Conservation (phyloP, 2,113 vertebrate species). For the Bubo bubo region DNA sequence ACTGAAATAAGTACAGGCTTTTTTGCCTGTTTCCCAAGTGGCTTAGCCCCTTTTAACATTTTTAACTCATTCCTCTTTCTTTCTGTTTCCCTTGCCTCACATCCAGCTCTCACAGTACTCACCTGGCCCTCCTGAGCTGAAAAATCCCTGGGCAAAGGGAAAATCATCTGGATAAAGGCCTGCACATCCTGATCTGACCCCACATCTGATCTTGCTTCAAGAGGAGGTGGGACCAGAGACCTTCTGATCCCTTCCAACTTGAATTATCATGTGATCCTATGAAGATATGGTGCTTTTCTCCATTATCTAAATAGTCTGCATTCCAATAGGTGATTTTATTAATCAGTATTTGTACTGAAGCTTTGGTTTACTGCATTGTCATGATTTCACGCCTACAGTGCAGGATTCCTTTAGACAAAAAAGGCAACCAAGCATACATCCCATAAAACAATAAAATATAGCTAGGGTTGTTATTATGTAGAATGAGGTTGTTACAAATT, state of each 20-base stretch:
- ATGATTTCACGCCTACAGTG: not conserved
- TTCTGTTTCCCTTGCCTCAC: not conserved
- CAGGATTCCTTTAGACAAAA: not conserved
- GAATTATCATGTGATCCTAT: not conserved
- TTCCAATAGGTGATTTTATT: not conserved
- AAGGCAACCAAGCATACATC: not conserved
- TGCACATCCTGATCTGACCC: not conserved
- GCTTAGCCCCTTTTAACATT: not conserved
- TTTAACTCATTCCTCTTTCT: not conserved
- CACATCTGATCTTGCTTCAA: not conserved
- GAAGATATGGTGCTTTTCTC: not conserved
- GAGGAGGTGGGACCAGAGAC: not conserved
- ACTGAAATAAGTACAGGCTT: not conserved
- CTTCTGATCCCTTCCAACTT: not conserved
- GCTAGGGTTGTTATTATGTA: not conserved
- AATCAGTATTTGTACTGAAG: not conserved
- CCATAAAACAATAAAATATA: constrained; percentile 25
- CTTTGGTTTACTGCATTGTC: not conserved
- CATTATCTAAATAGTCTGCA: not conserved
- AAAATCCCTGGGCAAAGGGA: not conserved
- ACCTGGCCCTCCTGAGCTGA: not conserved
- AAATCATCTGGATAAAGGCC: not conserved
- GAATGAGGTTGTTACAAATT: not conserved
- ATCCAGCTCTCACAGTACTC: not conserved
- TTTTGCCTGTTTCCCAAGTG: not conserved